Evolutionary conservation across 2,888 invertebrate species (phyloP).

Genomic region (Brachypterus glaber): DNA sequence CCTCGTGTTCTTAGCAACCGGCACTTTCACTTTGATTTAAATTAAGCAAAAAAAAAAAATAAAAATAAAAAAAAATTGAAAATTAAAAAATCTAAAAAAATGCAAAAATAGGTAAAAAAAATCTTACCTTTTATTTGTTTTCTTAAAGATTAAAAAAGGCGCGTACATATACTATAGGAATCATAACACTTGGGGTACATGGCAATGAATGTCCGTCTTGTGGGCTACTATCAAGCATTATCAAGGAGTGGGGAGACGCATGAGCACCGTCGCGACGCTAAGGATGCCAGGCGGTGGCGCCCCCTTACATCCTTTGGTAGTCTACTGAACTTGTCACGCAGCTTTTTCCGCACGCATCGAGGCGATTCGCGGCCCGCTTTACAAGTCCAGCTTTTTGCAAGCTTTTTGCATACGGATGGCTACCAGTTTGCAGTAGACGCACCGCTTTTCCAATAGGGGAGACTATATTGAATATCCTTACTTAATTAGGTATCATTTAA

Average conservation of each 20-base stretch:
- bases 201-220: slow-evolving; percentile 44
- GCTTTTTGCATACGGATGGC: no score
- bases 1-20: no score
- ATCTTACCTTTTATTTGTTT: slow-evolving; percentile 36
- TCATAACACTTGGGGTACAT: slow-evolving; percentile 44
- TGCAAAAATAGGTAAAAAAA: no score
- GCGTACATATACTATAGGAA: slow-evolving; percentile 41
- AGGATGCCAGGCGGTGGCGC: slow-evolving; percentile 42
- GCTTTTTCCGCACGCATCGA: slow-evolving; percentile 28
- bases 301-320: slow-evolving; percentile 29
- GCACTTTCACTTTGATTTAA: slow-evolving; percentile 11
- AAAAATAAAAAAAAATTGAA: slow-evolving; percentile 20
- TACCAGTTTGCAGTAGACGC: no score
- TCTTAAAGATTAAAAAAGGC: slow-evolving; percentile 40
- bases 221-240: slow-evolving; percentile 42
- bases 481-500: no score
- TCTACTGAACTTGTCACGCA: slow-evolving; percentile 23
- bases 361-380: no score
- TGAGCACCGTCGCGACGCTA: slow-evolving; percentile 42
- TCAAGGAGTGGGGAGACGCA: slow-evolving; percentile 42
- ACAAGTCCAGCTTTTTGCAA: no score
- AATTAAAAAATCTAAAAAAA: no score
- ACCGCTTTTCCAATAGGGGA: no score
- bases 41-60: slow-evolving; percentile 19
- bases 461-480: no score